Evolutionary conservation across 2,797 vertebrate genomes (phyloP), one percentile per base, ranked within the genome.

Genomic region (Acrocephalus scirpaceus): DNA sequence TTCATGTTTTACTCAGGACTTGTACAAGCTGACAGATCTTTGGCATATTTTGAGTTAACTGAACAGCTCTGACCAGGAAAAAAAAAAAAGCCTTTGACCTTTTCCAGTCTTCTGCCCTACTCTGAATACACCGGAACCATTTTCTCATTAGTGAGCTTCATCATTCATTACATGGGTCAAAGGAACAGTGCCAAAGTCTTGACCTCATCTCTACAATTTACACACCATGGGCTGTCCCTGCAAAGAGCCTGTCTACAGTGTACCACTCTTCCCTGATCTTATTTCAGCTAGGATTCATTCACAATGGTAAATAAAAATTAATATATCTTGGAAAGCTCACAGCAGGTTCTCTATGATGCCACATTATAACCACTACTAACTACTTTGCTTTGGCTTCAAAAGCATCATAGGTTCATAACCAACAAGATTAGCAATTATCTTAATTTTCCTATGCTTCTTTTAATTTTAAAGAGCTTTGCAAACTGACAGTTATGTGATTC

Each of bases 101-200:
- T 70, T 91, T 62, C 45, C 34, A 96, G 70, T 70, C 45, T 73
- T 76, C 67, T 92, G 83, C 44, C 56, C 53, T 75, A 69, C 53
- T 95, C 25, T 57, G 80, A 93, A 90, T 90, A 77, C 84, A 92
- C 91, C 26, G 11, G 88, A 95, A 95, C 81, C 69, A 73, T 92
- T 90, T 93, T 91, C 90, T 95, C 83, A 91, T 94, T 95, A 96
- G 91, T 53, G 50, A 94, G 91, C 62, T 86, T 88, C 75, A 86
- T 65, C 83, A 60, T 69, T 95, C 82, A 96, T 95, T 95, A 91
- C 45, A 93, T 2, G 56, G 95, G 74, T 93, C 90, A 95, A 79
- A 60, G 71, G 45, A 91, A 91, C 17, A 80, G 66, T 53, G 53
- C 32, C 40, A 15, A 75, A 94, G 78, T 74, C 84, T 83, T 91